phyloP scores from a whole-genome alignment of 2,888 invertebrate species.

The Aleiodes leptofemur region DNA sequence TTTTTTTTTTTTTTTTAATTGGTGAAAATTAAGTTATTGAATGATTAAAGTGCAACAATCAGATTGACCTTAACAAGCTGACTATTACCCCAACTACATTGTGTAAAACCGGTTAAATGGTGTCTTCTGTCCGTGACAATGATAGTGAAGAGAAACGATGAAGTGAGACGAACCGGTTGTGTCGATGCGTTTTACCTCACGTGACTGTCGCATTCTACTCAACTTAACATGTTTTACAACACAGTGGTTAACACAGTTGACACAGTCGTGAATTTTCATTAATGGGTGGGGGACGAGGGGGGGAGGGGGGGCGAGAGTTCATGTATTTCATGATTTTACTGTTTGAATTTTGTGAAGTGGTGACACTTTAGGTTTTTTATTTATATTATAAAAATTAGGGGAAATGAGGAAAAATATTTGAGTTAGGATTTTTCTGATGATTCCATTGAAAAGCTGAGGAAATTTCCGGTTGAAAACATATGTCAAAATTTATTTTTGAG shows the following conservation, averaged over 20 bases:
- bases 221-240: conserved; percentile 17
- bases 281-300: not conserved
- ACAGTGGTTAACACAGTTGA: conserved; percentile 18
- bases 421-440: too few relatives aligned
- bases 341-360: not conserved
- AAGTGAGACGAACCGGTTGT: conserved; percentile 27
- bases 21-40: not conserved
- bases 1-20: not conserved
- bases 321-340: not conserved
- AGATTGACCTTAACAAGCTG: conserved; percentile 12
- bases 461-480: too few relatives aligned
- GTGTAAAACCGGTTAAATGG: not conserved
- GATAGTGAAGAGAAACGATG: conserved; percentile 1
- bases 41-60: not conserved
- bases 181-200: conserved; percentile 1
- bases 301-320: too few relatives aligned
- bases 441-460: too few relatives aligned
- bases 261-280: conserved; percentile 13
- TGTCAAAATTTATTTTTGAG: too few relatives aligned
- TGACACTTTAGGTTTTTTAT: too few relatives aligned
- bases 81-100: too few relatives aligned
- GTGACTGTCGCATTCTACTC: not conserved
- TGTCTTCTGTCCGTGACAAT: conserved; percentile 14
- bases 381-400: too few relatives aligned
- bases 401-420: too few relatives aligned